These are phyloP conservation scores for Apotomis capreana DNA, from an alignment of 2,888 invertebrate genomes.

Conservation along the genomic window DNA sequence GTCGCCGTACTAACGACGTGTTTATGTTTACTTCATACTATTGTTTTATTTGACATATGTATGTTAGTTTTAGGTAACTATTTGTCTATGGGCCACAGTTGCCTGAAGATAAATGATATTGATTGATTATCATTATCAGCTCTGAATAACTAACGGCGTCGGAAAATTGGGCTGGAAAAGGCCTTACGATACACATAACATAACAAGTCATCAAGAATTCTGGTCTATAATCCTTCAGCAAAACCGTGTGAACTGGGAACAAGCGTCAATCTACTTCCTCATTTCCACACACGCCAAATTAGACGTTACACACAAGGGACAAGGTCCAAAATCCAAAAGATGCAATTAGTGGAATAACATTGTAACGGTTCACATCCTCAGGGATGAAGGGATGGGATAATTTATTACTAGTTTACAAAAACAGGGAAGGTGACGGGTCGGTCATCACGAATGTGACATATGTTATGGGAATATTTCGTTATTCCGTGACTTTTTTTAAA, in stretches of 20 bases:
- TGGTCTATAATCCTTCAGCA: slow-evolving; percentile 5
- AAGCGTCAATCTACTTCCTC: slow-evolving; percentile 22
- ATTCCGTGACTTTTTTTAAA: no score
- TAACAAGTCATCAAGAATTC: neutral
- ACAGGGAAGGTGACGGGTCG: slow-evolving; percentile 17
- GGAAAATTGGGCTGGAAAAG: no score
- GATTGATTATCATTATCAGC: no score
- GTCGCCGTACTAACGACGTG: no score
- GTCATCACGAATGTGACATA: slow-evolving; percentile 24
- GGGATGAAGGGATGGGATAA: slow-evolving; percentile 44
- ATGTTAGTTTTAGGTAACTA: no score
- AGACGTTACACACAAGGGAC: neutral
- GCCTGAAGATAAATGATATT: no score
- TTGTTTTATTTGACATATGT: no score
- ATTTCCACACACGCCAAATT: slow-evolving; percentile 6
- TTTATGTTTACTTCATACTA: no score
- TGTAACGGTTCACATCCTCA: slow-evolving; percentile 56
- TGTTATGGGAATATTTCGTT: neutral
- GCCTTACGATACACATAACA: no score
- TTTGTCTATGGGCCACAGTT: no score
- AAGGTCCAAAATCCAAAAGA: neutral
- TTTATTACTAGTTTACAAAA: slow-evolving; percentile 44
- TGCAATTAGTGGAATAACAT: neutral
- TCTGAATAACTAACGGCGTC: no score
- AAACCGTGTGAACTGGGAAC: slow-evolving; percentile 25